Evolutionary conservation across 2,888 invertebrate species (phyloP).

Genomic region (Cryptus viduatorius): DNA sequence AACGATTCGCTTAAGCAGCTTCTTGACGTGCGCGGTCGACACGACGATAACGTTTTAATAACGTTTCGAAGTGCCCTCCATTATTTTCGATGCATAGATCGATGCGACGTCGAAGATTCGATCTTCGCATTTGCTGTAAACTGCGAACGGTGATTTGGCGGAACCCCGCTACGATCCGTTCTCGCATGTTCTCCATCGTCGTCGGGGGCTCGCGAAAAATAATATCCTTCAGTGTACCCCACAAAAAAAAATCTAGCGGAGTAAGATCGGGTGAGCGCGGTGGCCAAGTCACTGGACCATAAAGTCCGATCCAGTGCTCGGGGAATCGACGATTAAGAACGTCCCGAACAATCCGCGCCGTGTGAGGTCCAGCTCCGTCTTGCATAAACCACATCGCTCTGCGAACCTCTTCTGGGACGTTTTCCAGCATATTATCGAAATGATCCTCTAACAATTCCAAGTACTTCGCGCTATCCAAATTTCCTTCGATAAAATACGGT

Average conservation of each 20-base stretch:
- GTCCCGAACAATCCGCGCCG: neutral
- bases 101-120: neutral
- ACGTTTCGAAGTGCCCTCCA: too few species aligned
- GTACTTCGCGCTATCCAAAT: neutral
- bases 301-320: neutral
- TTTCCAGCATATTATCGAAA: neutral
- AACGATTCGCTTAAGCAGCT: too few species aligned
- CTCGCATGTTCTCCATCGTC: neutral
- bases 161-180: neutral
- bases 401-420: neutral
- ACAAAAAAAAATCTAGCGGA: constrained; percentile 3
- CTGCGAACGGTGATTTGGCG: neutral
- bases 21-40: too few species aligned
- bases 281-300: constrained; percentile 10
- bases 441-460: neutral
- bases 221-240: neutral
- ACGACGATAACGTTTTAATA: too few species aligned
- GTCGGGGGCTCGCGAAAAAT: neutral
- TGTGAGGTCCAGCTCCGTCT: neutral
- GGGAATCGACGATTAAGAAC: neutral
- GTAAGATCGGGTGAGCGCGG: constrained; percentile 33
- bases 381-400: neutral
- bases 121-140: neutral
- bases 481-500: constrained; percentile 4
- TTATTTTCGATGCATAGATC: too few species aligned